Base-by-base conservation (phyloP, 2,797 vertebrate genomes). In the Rhinogobio ventralis region DNA sequence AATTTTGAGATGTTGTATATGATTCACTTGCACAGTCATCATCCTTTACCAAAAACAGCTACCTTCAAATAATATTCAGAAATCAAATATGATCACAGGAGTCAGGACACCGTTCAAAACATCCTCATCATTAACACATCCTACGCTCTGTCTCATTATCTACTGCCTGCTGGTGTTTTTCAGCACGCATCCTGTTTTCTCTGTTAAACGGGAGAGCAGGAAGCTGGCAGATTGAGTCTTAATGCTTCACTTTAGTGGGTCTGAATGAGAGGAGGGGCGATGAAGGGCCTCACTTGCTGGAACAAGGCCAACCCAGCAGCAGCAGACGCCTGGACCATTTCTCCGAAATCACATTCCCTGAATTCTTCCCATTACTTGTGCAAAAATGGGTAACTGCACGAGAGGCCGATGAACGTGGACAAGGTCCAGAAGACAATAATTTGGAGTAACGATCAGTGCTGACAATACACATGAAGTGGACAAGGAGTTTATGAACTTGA, bases 121-220 rank as follows among this genome's bases (percentile, higher is more conserved):
- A 71, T 79, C 75, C 72, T 77, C 42, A 42, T 79, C 62, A 84
- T 84, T 84, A 87, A 75, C 60, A 79, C 55, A 82, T 72, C 78
- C 28, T 53, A 66, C 39, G 36, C 49, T 69, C 64, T 79, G 45
- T 55, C 77, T 83, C 33, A 17, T 62, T 81, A 53, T 73, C 77
- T 82, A 60, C 67, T 67, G 53, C 60, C 82, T 76, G 39, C 60
- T 85, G 76, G 60, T 84, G 71, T 87, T 84, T 89, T 87, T 67
- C 80, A 80, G 68, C 49, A 83, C 60, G 78, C 73, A 87, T 92
- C 90, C 91, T 90, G 90, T 90, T 91, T 89, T 87, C 23, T 77
- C 78, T 81, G 53, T 49, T 51, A 83, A 79, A 68, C 17, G 2
- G n/a, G 53, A 49, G 39, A 69, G 76, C 85, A 81, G 83, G 85